These are phyloP conservation scores for Carcharodon carcharias DNA, from an alignment of 2,797 vertebrate species.

Conservation along the genomic window DNA sequence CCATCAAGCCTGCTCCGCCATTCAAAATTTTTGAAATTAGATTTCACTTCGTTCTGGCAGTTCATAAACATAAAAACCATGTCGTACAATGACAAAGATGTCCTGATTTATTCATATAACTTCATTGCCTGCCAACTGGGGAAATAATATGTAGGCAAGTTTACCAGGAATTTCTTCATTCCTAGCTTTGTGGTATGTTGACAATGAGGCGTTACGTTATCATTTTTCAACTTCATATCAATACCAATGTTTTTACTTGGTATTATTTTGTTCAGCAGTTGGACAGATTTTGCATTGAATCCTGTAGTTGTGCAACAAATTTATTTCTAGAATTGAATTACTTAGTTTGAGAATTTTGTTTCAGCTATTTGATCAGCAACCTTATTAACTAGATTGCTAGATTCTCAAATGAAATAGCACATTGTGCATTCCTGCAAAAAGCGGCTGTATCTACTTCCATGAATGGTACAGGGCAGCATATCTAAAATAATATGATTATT, in stretches of 20 bases:
- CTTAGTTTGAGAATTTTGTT: not conserved
- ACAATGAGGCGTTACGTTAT: not conserved
- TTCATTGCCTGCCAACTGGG: not conserved
- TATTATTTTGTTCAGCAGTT: not conserved
- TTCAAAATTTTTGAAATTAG: not conserved
- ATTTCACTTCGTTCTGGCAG: not conserved
- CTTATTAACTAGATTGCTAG: not conserved
- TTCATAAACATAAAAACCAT: not conserved
- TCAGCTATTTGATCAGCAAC: not conserved
- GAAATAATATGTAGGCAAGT: not conserved
- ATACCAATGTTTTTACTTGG: not conserved
- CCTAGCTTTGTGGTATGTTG: not conserved
- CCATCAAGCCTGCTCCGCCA: too few relatives aligned
- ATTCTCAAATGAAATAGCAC: not conserved
- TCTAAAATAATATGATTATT: not conserved
- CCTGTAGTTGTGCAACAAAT: not conserved
- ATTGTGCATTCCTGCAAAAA: not conserved
- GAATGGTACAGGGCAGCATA: not conserved
- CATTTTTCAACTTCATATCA: not conserved
- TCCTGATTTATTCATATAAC: not conserved
- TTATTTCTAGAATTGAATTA: not conserved
- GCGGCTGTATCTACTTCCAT: not conserved
- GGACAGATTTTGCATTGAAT: not conserved
- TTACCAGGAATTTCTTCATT: not conserved
- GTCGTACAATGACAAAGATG: not conserved